Evolutionary conservation across 2,888 invertebrate species (phyloP).

Genomic region (Drosophila birchii): DNA sequence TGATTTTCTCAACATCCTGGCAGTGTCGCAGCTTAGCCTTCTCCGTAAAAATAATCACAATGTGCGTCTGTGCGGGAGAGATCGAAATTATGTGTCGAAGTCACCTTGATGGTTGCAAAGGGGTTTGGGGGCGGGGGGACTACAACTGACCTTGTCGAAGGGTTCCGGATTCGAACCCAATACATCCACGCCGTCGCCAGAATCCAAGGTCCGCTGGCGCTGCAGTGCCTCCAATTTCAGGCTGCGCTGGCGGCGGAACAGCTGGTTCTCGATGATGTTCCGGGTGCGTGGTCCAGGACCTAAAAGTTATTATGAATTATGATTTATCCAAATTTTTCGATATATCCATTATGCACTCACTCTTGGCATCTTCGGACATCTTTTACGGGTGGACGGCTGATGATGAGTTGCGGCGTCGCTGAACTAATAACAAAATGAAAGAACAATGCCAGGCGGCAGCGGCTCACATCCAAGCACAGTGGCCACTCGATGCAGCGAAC

Average conservation of each 20-base stretch:
- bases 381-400: slow-evolving; percentile 56
- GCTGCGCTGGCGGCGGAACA: slow-evolving; percentile 83
- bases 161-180: slow-evolving; percentile 35
- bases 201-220: slow-evolving; percentile 62
- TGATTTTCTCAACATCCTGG: slow-evolving; percentile 83
- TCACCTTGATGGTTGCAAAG: not conserved
- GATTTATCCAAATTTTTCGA: slow-evolving; percentile 3
- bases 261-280: slow-evolving; percentile 82
- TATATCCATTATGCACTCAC: slow-evolving; percentile 51
- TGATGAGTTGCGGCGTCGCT: slow-evolving; percentile 43
- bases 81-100: not conserved
- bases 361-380: slow-evolving; percentile 75
- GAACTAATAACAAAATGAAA: slow-evolving; percentile 56
- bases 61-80: slow-evolving; percentile 73
- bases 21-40: slow-evolving; percentile 82
- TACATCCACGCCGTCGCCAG: slow-evolving; percentile 50
- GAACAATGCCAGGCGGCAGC: slow-evolving; percentile 60
- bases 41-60: slow-evolving; percentile 83
- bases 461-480: slow-evolving; percentile 26
- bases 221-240: slow-evolving; percentile 72
- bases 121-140: not conserved
- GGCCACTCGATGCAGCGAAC: not conserved
- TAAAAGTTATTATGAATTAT: not conserved
- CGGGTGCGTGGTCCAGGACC: slow-evolving; percentile 73
- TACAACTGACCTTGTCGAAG: slow-evolving; percentile 68